These are phyloP conservation scores for Polypedilum pembai DNA, from an alignment of 1,140 invertebrate genomes.

Conservation along the genomic window DNA sequence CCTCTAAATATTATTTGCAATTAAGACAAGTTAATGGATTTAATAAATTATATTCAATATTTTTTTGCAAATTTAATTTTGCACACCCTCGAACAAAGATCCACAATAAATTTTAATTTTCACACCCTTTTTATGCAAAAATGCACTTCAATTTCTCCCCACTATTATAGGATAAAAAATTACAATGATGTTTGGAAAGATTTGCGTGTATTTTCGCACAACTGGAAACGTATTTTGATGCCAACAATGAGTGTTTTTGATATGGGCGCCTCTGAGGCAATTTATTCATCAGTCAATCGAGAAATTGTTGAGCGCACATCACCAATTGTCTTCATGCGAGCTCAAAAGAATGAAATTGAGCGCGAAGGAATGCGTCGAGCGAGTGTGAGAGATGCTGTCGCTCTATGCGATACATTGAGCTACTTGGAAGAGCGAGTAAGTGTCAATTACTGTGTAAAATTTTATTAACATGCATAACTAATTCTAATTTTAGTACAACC, in stretches of 20 bases:
- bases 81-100: neutral
- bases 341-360: constrained; percentile 79
- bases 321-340: constrained; percentile 72
- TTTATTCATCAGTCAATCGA: constrained; percentile 56
- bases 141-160: neutral
- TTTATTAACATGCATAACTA: neutral
- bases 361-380: constrained; percentile 79
- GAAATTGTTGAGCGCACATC: constrained; percentile 55
- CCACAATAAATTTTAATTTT: constrained; percentile 19
- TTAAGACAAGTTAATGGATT: neutral
- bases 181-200: constrained; percentile 64
- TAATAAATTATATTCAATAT: neutral
- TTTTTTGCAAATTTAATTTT: neutral
- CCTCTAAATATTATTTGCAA: neutral
- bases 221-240: constrained; percentile 60
- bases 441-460: constrained; percentile 27
- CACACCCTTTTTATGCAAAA: neutral
- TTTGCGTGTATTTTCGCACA: constrained; percentile 56
- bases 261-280: constrained; percentile 66
- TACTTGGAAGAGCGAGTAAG: constrained; percentile 69
- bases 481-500: constrained; percentile 33
- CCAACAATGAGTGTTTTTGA: constrained; percentile 63
- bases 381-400: constrained; percentile 77
- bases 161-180: constrained; percentile 54
- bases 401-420: constrained; percentile 81